phyloP scores from a whole-genome alignment of 2,113 vertebrate species.

The Aythya baeri region DNA sequence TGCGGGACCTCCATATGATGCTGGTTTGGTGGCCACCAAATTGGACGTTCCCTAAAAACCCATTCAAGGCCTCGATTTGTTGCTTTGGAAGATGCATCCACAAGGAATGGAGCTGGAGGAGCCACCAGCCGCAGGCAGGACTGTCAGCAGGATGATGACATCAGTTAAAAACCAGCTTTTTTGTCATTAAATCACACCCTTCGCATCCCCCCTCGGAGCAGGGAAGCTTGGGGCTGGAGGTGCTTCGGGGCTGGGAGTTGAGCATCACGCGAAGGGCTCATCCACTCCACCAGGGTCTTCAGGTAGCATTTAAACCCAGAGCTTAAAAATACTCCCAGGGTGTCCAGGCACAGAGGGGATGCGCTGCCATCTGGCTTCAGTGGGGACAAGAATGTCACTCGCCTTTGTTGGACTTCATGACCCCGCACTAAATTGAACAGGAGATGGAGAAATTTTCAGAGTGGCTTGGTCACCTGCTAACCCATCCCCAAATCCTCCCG shows the following conservation, averaged over 20 bases:
- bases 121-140: neutral
- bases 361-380: accelerated
- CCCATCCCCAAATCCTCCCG: neutral
- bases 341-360: accelerated
- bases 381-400: accelerated
- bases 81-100: accelerated
- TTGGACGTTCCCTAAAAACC: accelerated
- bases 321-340: neutral
- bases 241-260: neutral
- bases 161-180: neutral
- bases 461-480: accelerated
- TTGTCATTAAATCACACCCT: neutral
- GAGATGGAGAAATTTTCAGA: neutral
- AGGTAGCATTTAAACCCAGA: neutral
- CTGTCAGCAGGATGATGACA: neutral
- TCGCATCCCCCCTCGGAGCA: accelerated
- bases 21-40: accelerated
- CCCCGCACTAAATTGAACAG: accelerated
- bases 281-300: neutral
- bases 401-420: accelerated
- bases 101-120: neutral
- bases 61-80: accelerated
- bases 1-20: neutral
- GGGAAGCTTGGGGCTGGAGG: neutral
- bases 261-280: neutral